Conservation (phyloP, 2,888 invertebrate genomes). For the Ornithoptera alexandrae region DNA sequence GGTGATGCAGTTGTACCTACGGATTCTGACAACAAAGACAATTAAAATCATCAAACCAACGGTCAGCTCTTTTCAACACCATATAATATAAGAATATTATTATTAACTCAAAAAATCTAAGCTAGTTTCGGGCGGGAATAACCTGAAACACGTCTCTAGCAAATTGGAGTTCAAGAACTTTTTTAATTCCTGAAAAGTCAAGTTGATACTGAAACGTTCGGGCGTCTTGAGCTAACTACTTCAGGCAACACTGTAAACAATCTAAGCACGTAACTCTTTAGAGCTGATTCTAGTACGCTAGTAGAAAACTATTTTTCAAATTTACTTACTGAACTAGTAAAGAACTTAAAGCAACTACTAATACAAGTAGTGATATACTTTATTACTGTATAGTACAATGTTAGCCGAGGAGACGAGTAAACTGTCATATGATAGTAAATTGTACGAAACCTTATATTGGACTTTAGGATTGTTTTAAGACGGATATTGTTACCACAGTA, state of each 20-base stretch:
- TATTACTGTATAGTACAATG: background rate
- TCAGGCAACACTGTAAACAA: conserved; percentile 1
- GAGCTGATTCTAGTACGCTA: background rate
- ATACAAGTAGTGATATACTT: background rate
- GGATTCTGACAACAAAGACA: too few relatives aligned
- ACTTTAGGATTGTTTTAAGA: too few relatives aligned
- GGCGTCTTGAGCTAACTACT: background rate
- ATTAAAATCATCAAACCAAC: too few relatives aligned
- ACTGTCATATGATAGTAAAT: too few relatives aligned
- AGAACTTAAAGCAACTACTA: background rate
- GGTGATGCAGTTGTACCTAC: too few relatives aligned
- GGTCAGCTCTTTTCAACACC: too few relatives aligned
- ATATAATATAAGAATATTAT: too few relatives aligned
- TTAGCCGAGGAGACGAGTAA: too few relatives aligned
- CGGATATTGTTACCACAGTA: too few relatives aligned
- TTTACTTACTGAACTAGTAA: background rate
- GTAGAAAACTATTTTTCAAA: background rate
- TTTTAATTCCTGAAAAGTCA: background rate
- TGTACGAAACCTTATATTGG: too few relatives aligned
- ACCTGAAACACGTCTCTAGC: background rate
- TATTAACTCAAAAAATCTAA: background rate
- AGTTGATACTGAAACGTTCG: background rate
- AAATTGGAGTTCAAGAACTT: background rate
- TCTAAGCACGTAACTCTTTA: conserved; percentile 1
- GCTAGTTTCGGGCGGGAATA: background rate